A percentile compares a stretch with the other conserved stretches of the same genome.
phyloP scores from a whole-genome alignment of 2,797 vertebrate genomes.

The Pangasius djambal region DNA sequence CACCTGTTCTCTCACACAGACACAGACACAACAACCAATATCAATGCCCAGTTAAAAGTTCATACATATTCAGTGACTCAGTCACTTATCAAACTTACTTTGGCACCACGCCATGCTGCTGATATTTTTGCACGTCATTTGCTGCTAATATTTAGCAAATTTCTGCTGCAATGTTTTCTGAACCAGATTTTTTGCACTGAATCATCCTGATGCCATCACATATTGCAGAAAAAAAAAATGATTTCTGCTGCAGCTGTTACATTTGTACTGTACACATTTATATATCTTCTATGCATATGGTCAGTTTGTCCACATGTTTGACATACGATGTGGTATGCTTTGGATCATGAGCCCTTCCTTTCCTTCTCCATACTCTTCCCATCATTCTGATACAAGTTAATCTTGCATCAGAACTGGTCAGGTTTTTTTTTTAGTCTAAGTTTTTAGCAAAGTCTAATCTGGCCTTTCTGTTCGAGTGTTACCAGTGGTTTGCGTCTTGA shows the following conservation, averaged over 20 bases:
- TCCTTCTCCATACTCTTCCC: too few species aligned
- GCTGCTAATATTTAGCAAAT: background rate
- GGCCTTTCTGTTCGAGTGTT: too few species aligned
- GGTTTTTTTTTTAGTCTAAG: too few species aligned
- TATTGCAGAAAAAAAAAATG: background rate
- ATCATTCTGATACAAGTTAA: too few species aligned
- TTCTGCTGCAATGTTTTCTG: background rate
- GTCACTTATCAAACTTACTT: background rate
- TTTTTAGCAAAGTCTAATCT: too few species aligned
- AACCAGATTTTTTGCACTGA: background rate
- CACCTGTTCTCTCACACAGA: background rate
- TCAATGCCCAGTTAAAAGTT: background rate
- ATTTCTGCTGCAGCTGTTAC: background rate
- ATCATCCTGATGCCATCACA: background rate
- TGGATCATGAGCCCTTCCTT: too few species aligned
- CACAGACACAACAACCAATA: background rate
- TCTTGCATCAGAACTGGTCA: too few species aligned
- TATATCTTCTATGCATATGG: background rate
- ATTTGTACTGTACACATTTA: background rate
- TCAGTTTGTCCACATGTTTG: too few species aligned
- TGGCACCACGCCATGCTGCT: background rate
- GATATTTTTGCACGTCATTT: background rate
- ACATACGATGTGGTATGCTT: too few species aligned
- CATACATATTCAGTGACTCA: background rate
- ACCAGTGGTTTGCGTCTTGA: too few species aligned